Base-by-base conservation (phyloP, 2,797 vertebrate genomes). In the Sebastes hubbsi region DNA sequence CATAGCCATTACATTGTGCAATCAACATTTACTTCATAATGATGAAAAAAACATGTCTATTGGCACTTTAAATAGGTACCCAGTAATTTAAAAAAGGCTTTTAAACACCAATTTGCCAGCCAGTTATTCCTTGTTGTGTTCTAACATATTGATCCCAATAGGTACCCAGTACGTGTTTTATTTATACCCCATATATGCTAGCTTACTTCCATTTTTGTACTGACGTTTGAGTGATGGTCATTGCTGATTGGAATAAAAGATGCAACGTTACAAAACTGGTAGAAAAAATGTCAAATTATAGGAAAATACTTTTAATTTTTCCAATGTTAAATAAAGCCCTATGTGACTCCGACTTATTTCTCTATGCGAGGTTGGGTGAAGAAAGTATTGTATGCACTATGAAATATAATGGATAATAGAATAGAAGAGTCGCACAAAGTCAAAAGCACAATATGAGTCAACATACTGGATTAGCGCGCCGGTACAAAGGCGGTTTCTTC, bases 371-470 rank as follows among this genome's bases (percentile, higher is more conserved):
- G 24, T 24, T 20, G 14, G 13, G 8, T 32, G 10, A 24, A 52
- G 8, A 22, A 5, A n/a, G 25, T 24, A 25, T 24, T 25, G 18
- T 22, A 13, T 18, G 29, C 30, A 22, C n/a, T 4, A 13, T 61
- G 24, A 65, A 70, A 27, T 12, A 52, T 8, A 78, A 58, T 24
- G 25, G 8, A 63, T 64, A 59, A 62, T 16, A 11, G 54, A 82
- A 52, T 3, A 81, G 13, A 75, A 13, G 24, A 64, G 36, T 46
- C 4, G 29, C 66, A 75, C 42, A 61, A 68, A 80, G 59, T 49
- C 22, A 29, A 70, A 75, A 79, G 68, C 61, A 38, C 49, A 22
- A 30, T 27, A 24, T 32, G 52, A 82, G 65, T 75, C 59, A 82
- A 72, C 77, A 54, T 12, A 38, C 14, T 10, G 30, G 55, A 81